Conservation (phyloP, 2,888 invertebrate species). For the Melanostoma scalare region DNA sequence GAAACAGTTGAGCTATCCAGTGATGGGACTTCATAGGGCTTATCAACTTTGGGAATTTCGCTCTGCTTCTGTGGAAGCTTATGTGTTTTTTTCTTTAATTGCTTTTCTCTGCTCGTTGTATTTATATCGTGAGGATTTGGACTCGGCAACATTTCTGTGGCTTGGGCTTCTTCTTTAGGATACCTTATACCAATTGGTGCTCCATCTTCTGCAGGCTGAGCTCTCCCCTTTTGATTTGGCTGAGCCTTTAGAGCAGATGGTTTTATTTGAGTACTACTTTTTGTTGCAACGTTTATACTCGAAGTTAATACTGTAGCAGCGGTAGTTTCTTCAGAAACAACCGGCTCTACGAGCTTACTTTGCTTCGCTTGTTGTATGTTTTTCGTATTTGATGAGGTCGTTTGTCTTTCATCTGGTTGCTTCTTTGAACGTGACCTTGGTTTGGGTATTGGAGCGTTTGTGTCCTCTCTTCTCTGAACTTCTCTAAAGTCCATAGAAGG, state of each 20-base stretch:
- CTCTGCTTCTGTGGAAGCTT: conserved; percentile 57
- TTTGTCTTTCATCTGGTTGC: conserved; percentile 74
- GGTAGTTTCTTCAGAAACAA: conserved; percentile 62
- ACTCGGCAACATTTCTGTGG: conserved; percentile 11
- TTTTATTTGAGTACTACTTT: conserved; percentile 52
- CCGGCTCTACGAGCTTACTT: conserved; percentile 53
- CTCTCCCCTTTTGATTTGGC: conserved; percentile 59
- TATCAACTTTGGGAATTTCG: background rate
- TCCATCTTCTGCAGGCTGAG: conserved; percentile 33
- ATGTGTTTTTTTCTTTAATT: conserved; percentile 79
- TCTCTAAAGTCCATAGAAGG: conserved; percentile 77
- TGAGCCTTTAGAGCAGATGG: conserved; percentile 37
- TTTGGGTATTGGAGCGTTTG: conserved; percentile 49
- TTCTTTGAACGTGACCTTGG: conserved; percentile 69
- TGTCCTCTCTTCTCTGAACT: conserved; percentile 76
- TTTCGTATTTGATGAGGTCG: conserved; percentile 61
- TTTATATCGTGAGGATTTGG: conserved; percentile 2
- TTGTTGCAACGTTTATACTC: conserved; percentile 46
- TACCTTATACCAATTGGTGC: conserved; percentile 5
- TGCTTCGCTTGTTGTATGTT: conserved; percentile 68
- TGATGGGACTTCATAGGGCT: no score
- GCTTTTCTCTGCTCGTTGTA: background rate
- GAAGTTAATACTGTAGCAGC: conserved; percentile 45
- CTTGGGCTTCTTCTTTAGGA: conserved; percentile 21
- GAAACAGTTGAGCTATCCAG: background rate